These are phyloP conservation scores for Nematolebias whitei DNA, from an alignment of 2,113 vertebrate genomes.

Conservation along the genomic window DNA sequence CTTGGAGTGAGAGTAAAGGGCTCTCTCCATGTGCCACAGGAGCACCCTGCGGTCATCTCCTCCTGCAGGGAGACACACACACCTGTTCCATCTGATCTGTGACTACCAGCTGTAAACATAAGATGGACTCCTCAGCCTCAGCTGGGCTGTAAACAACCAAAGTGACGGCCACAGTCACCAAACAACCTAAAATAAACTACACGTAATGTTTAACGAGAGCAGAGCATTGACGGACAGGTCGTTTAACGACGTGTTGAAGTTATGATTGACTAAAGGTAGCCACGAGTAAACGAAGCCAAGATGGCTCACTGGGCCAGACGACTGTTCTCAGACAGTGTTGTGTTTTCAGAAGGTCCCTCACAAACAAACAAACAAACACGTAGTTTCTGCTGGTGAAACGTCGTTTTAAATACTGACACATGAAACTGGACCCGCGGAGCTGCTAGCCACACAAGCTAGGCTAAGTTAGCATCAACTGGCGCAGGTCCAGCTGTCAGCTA, in stretches of 20 bases:
- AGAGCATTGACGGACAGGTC: no score
- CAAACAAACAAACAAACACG: not conserved
- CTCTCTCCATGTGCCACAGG: constrained; percentile 96
- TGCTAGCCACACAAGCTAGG: constrained; percentile 41
- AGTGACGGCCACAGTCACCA: no score
- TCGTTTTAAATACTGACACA: constrained; percentile 23
- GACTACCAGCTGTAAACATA: no score
- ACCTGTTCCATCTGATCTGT: not conserved
- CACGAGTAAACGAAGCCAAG: not conserved
- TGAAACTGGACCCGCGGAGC: constrained; percentile 10
- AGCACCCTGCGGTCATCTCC: constrained; percentile 95
- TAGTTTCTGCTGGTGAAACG: not conserved
- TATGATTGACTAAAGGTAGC: no score
- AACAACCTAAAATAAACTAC: no score
- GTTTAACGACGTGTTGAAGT: no score
- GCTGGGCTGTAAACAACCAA: no score
- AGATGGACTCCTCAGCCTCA: no score
- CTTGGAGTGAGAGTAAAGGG: constrained; percentile 90
- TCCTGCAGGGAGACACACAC: constrained; percentile 72
- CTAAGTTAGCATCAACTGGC: constrained; percentile 48
- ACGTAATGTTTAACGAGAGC: no score
- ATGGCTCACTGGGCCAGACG: constrained; percentile 42
- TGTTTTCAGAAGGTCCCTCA: constrained; percentile 2
- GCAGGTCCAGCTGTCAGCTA: constrained; percentile 44
- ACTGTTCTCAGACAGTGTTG: constrained; percentile 28